A percentile compares a stretch with the other conserved stretches of the same genome.
Conservation (phyloP, 2,797 vertebrate genomes). For the Myripristis jacobus region DNA sequence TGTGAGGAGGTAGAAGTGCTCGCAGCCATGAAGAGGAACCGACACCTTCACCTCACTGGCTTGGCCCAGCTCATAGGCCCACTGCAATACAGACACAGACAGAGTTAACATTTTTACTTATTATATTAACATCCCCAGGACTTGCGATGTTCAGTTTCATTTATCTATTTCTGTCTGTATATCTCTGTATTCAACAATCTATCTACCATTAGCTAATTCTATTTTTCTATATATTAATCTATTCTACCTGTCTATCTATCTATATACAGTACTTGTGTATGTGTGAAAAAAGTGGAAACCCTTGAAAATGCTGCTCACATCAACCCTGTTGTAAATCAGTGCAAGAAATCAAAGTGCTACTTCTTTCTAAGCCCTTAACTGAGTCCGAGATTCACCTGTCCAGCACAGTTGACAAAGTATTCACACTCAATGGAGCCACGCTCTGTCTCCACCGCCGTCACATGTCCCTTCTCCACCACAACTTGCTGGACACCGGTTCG, state of each 20-base stretch:
- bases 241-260: no score
- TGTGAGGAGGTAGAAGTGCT: constrained; percentile 98
- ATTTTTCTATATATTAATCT: no score
- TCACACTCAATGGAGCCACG: constrained; percentile 91
- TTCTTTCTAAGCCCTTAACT: not conserved
- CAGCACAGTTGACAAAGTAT: constrained; percentile 96
- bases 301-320: not conserved
- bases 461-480: constrained; percentile 87
- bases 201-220: no score
- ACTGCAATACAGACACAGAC: constrained; percentile 80
- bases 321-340: not conserved
- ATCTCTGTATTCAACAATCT: not conserved
- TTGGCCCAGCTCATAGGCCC: constrained; percentile 97
- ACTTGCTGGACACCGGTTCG: constrained; percentile 91
- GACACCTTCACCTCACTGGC: constrained; percentile 92
- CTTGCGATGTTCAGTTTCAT: no score
- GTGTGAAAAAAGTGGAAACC: no score
- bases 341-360: not conserved
- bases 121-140: not conserved
- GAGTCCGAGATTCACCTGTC: constrained; percentile 85
- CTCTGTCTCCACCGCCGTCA: constrained; percentile 91
- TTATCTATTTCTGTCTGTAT: not conserved
- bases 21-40: constrained; percentile 95
- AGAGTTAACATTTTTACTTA: not conserved
- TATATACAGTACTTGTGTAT: no score